Evolutionary conservation across 1,140 invertebrate genomes (phyloP).

Genomic region (Oryzaephilus surinamensis): DNA sequence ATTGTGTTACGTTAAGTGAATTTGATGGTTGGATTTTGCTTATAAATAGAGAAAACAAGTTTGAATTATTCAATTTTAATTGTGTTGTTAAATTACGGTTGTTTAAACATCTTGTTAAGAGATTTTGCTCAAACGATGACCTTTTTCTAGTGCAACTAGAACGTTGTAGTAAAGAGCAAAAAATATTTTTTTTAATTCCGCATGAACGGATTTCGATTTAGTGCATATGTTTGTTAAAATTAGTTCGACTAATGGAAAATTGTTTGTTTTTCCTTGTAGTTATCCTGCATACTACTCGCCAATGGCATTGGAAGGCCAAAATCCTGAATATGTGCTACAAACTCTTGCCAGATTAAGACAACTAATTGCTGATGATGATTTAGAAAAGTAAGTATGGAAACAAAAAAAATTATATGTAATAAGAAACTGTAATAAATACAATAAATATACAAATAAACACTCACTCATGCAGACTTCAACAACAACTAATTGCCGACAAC

Average conservation of each 20-base stretch:
- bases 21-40: no score
- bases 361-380: constrained; percentile 26
- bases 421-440: no score
- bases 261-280: constrained; percentile 18
- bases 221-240: neutral
- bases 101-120: neutral
- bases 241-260: neutral
- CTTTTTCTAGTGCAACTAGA: no score
- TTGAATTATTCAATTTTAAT: no score
- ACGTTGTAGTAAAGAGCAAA: neutral
- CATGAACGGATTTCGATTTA: neutral
- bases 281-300: constrained; percentile 27
- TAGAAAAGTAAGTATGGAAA: constrained; percentile 34
- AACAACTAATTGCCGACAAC: no score
- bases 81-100: no score
- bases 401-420: no score
- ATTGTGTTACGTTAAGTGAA: no score
- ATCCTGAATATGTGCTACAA: constrained; percentile 26
- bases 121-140: neutral
- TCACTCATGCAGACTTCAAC: no score
- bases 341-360: constrained; percentile 26
- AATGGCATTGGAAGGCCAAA: constrained; percentile 20
- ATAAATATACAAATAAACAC: no score
- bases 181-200: neutral
- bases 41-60: no score